Evolutionary conservation across 2,797 vertebrate genomes (phyloP), one percentile per base, ranked within the genome.

Genomic region (Enteromius fasciolatus): DNA sequence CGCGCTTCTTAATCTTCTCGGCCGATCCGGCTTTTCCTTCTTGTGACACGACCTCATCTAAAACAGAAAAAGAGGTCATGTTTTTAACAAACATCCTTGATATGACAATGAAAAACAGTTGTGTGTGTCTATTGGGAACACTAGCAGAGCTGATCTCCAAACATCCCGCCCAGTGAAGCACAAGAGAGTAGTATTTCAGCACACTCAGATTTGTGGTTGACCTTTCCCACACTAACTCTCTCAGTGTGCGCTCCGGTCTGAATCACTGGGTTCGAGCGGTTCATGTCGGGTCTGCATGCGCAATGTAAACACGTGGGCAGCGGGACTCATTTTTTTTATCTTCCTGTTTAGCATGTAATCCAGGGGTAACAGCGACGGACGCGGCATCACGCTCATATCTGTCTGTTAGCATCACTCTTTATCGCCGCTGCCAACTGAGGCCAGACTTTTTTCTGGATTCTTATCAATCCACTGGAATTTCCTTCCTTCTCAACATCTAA

Each of bases 1-100:
- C 96, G 0, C 97, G 96, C 18, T 95, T 97, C 92, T 97, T 98
- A 73, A 99, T 99, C 90, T 98, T 98, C 78, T 98, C 97, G 74
- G 95, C 97, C 54, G 97, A 96, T 84, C 94, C 94, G 0, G 94
- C 94, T 81, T 93, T 95, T 5, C 92, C 90, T 12, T 96, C 97
- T 76, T 93, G 78, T 72, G 84, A 93, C 20, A 90, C 90, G 48
- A 91, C 92, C 76, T 96, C 95, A 86, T 94, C 95, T 94, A 91
- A 68, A 48, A 66, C 12, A 75, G 28, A 57, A 36, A 23, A 36
- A 5, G 12, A 68, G 50, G 72, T 63, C 14, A 25, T 0, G 68
- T 50, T 17, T 33, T 64, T 33, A 67, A 73, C n/a, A 70, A 70
- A 70, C 54, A 72, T 74, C 20, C 28, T 63, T 48, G 12, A 80